Percentiles rank a stretch among this genome's conserved stretches.
Evolutionary conservation across 2,113 vertebrate genomes (phyloP).

Genomic region (Paramisgurnus dabryanus): DNA sequence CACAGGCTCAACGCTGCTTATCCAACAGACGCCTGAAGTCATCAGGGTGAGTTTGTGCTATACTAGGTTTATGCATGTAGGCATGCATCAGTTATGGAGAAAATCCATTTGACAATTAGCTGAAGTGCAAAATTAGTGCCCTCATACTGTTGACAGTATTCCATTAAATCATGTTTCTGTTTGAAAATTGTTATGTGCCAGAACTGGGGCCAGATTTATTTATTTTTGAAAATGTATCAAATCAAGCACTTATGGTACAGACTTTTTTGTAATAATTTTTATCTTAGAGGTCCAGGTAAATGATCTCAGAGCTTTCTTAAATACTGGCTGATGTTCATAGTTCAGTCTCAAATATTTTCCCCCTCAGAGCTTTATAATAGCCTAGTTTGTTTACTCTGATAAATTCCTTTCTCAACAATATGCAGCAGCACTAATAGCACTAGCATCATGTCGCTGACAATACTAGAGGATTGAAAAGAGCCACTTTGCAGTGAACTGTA

Average conservation of each 20-base stretch:
- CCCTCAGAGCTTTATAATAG: not conserved
- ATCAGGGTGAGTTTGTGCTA: constrained; percentile 85
- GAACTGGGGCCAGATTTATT: not conserved
- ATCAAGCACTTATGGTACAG: not conserved
- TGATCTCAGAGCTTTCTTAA: no score
- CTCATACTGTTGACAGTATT: not conserved
- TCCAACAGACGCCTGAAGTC: constrained; percentile 92
- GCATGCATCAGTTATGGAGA: constrained; percentile 24
- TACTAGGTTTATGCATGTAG: not conserved
- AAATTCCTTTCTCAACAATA: not conserved
- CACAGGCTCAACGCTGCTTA: constrained; percentile 78
- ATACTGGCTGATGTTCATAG: no score
- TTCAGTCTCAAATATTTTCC: not conserved
- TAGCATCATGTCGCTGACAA: not conserved
- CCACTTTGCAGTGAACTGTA: constrained; percentile 13
- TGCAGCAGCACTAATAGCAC: not conserved
- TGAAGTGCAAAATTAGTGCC: constrained; percentile 21
- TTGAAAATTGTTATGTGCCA: constrained; percentile 1
- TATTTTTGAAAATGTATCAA: not conserved
- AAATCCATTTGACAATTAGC: constrained; percentile 29
- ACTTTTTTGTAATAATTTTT: not conserved
- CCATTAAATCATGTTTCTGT: constrained; percentile 3
- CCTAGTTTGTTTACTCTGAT: not conserved
- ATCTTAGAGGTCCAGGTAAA: no score
- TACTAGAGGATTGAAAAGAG: constrained; percentile 1